A percentile compares a stretch with the other conserved stretches of the same genome.
phyloP scores from a whole-genome alignment of 1,140 invertebrate species.

The Magallana angulata region DNA sequence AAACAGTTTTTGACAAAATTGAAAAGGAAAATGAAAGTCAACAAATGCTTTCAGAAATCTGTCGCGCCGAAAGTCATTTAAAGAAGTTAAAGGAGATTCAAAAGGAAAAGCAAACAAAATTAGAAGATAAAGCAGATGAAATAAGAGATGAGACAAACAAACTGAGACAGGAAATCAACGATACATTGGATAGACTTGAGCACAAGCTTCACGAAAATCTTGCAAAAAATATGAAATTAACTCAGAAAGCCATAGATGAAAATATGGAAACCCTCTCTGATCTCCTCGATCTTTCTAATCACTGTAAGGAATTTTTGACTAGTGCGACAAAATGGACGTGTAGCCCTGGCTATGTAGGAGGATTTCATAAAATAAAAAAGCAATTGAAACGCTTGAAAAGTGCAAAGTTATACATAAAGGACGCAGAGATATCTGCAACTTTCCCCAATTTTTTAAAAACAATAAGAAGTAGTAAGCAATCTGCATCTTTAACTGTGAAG shows the following conservation, averaged over 20 bases:
- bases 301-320: not conserved
- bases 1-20: not conserved
- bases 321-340: not conserved
- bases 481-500: not conserved
- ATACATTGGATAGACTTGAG: not conserved
- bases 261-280: not conserved
- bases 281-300: not conserved
- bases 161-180: not conserved
- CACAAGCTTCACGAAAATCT: not conserved
- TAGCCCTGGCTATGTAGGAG: not conserved
- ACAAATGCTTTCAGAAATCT: not conserved
- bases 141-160: conserved; percentile 2
- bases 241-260: not conserved
- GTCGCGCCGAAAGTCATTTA: not conserved
- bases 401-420: not conserved
- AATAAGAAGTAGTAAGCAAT: not conserved
- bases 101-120: not conserved
- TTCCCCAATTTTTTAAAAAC: not conserved
- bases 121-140: not conserved
- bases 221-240: not conserved
- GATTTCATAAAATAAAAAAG: not conserved
- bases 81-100: not conserved
- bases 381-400: not conserved
- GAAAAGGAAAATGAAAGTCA: not conserved
- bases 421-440: not conserved